Percentiles rank a stretch among this genome's conserved stretches.
phyloP scores from a whole-genome alignment of 1,140 invertebrate genomes.

The roundworm (Caenorhabditis elegans) region DNA sequence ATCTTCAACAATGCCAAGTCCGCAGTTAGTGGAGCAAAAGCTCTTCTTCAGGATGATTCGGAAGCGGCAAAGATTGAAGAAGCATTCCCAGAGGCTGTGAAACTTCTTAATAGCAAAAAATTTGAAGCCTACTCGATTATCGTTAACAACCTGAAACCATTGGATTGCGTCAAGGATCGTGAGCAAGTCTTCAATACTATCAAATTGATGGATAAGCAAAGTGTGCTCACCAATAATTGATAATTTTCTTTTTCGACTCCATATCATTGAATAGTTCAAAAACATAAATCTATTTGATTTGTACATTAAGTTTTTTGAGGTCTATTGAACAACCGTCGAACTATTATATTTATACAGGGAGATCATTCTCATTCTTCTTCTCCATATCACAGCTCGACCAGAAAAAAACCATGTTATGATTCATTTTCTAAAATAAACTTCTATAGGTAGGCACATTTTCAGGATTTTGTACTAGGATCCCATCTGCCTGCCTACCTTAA shows the following conservation, averaged over 20 bases:
- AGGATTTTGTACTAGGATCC: too few species aligned
- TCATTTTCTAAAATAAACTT: too few species aligned
- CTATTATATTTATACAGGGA: too few species aligned
- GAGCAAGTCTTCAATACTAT: constrained; percentile 15
- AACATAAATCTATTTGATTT: not conserved
- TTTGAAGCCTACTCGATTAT: not conserved
- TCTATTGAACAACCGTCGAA: too few species aligned
- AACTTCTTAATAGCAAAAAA: not conserved
- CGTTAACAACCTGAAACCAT: not conserved
- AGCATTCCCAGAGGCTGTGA: constrained; percentile 2
- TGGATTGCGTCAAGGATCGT: not conserved
- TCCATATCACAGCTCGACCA: too few species aligned
- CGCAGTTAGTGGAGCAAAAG: not conserved
- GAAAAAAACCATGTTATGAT: too few species aligned
- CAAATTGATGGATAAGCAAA: not conserved
- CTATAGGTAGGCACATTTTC: too few species aligned
- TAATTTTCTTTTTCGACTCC: not conserved
- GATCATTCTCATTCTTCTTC: too few species aligned
- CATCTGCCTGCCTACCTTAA: too few species aligned
- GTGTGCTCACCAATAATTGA: not conserved
- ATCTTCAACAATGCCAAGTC: constrained; percentile 1
- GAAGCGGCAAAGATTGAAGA: not conserved
- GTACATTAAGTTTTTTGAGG: too few species aligned
- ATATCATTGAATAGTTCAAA: not conserved
- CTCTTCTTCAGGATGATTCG: not conserved